phyloP scores from a whole-genome alignment of 2,797 vertebrate genomes.

The Gypaetus barbatus region DNA sequence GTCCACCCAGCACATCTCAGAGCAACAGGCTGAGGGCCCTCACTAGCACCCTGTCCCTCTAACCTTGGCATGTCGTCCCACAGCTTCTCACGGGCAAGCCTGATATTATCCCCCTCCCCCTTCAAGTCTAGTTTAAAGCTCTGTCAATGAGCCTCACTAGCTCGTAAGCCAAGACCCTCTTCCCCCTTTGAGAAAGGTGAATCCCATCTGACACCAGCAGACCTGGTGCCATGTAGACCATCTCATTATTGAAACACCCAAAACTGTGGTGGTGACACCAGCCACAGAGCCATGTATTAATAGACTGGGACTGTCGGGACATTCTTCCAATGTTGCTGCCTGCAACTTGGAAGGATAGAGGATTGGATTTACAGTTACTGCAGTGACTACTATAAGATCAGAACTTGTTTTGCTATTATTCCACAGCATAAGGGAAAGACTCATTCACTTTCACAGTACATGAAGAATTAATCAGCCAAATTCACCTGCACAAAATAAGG shows the following conservation, averaged over 20 bases:
- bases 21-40: not conserved
- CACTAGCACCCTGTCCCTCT: no score
- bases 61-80: not conserved
- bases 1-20: not conserved
- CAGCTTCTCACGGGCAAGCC: not conserved
- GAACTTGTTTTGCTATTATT: not conserved
- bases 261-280: not conserved
- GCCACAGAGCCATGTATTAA: not conserved
- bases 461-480: not conserved
- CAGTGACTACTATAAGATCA: not conserved
- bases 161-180: accelerated
- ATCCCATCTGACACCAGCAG: not conserved
- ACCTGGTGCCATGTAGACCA: not conserved
- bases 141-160: not conserved
- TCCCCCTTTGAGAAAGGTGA: not conserved
- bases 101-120: not conserved
- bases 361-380: not conserved
- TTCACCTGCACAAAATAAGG: not conserved
- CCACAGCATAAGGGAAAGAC: not conserved
- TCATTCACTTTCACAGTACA: not conserved
- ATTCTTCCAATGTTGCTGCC: not conserved
- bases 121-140: not conserved
- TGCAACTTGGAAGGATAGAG: not conserved
- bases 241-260: not conserved
- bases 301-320: no score